Evolutionary conservation across 2,797 vertebrate species (phyloP).

Genomic region (Masticophis lateralis): DNA sequence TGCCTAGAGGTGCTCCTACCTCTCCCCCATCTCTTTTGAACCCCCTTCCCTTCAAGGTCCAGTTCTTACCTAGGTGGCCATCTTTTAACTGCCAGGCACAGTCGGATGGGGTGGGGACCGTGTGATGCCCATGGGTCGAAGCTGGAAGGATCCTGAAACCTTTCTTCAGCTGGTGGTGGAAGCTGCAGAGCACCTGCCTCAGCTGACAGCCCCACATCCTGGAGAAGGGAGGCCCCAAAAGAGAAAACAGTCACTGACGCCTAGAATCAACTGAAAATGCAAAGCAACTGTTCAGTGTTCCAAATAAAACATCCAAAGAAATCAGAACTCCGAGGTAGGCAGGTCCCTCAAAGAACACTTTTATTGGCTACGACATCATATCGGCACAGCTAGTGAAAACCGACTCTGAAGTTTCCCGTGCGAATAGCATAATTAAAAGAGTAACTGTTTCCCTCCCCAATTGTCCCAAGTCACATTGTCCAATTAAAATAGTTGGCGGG

Average conservation of each 20-base stretch:
- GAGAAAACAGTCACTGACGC: not conserved
- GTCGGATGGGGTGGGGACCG: slow-evolving; percentile 15
- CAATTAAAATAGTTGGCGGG: no score
- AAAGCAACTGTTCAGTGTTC: no score
- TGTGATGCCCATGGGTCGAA: slow-evolving; percentile 42
- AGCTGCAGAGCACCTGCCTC: slow-evolving; percentile 33
- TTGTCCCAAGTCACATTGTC: no score
- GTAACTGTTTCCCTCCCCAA: no score
- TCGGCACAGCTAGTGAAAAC: no score
- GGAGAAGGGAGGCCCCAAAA: not conserved
- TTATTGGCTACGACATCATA: no score
- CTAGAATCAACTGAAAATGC: accelerated
- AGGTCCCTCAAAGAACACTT: no score
- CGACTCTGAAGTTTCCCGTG: no score
- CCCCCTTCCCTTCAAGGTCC: not conserved
- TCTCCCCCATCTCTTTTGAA: not conserved
- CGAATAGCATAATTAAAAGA: no score
- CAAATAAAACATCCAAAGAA: no score
- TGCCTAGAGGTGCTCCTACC: not conserved
- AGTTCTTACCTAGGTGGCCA: slow-evolving; percentile 72
- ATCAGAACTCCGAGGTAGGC: no score
- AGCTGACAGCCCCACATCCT: slow-evolving; percentile 70
- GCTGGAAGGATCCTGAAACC: not conserved
- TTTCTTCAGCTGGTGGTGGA: slow-evolving; percentile 10
- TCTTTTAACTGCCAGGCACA: slow-evolving; percentile 70